These are phyloP conservation scores for Micronycteris hirsuta DNA, from an alignment of 2,113 vertebrate genomes.

Conservation along the genomic window DNA sequence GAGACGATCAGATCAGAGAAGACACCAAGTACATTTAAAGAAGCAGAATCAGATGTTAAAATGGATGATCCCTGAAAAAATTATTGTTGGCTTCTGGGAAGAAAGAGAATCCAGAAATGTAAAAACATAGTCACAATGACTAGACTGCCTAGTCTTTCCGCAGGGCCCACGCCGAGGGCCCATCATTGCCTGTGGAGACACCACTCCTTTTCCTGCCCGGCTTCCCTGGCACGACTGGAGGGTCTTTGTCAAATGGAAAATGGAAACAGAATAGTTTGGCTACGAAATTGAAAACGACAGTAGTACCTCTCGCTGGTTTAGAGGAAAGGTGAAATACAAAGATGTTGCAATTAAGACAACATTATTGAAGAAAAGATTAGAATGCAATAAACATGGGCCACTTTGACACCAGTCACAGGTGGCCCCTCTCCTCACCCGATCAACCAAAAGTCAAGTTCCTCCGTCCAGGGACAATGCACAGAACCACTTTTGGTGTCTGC, in stretches of 20 bases:
- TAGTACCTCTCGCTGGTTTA: background rate
- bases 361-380: background rate
- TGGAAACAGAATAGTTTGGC: background rate
- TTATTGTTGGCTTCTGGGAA: background rate
- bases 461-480: background rate
- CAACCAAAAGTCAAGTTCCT: background rate
- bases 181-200: background rate
- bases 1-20: background rate
- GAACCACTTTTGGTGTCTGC: background rate
- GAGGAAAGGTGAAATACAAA: conserved; percentile 16
- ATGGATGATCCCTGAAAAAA: background rate
- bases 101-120: background rate
- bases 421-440: background rate
- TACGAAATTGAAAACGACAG: background rate
- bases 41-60: background rate
- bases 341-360: background rate
- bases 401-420: background rate
- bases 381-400: background rate
- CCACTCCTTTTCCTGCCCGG: background rate
- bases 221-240: background rate
- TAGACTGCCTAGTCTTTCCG: background rate
- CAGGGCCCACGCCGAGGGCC: background rate
- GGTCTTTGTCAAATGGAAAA: background rate
- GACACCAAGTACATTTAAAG: background rate
- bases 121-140: background rate